Conservation (phyloP, 2,888 invertebrate species). For the Aphrophora alni region DNA sequence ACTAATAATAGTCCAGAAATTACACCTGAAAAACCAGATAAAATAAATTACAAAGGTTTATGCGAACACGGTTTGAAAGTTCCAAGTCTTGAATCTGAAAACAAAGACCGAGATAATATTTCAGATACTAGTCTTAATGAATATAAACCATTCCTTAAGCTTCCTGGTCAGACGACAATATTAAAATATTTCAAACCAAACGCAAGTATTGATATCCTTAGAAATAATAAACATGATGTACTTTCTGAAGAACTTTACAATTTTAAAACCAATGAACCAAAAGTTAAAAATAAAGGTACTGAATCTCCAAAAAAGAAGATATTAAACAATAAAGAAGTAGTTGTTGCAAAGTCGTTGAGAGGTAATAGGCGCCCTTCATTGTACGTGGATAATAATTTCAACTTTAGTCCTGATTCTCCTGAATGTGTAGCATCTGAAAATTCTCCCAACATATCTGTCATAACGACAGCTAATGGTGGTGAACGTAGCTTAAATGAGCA, state of each 20-base stretch:
- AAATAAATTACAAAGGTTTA: not conserved
- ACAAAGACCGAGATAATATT: not conserved
- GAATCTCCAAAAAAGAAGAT: not conserved
- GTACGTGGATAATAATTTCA: not conserved
- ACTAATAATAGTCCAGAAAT: not conserved
- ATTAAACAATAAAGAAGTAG: not conserved
- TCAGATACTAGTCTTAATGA: not conserved
- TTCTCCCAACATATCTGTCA: not conserved
- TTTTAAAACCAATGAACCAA: not conserved
- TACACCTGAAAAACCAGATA: not conserved
- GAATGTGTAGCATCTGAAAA: not conserved
- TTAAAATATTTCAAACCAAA: not conserved
- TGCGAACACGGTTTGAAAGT: not conserved
- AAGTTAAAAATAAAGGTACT: not conserved
- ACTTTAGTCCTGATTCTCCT: not conserved
- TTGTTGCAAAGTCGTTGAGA: not conserved
- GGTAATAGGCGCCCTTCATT: not conserved
- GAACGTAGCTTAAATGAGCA: too few species aligned
- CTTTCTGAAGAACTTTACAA: too few species aligned
- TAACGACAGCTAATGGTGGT: too few species aligned
- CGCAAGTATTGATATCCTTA: too few species aligned
- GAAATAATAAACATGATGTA: too few species aligned
- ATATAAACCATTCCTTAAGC: not conserved
- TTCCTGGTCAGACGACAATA: not conserved
- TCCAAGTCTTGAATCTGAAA: not conserved